Evolutionary conservation across 2,113 vertebrate genomes (phyloP).

Genomic region (Pseudois nayaur): DNA sequence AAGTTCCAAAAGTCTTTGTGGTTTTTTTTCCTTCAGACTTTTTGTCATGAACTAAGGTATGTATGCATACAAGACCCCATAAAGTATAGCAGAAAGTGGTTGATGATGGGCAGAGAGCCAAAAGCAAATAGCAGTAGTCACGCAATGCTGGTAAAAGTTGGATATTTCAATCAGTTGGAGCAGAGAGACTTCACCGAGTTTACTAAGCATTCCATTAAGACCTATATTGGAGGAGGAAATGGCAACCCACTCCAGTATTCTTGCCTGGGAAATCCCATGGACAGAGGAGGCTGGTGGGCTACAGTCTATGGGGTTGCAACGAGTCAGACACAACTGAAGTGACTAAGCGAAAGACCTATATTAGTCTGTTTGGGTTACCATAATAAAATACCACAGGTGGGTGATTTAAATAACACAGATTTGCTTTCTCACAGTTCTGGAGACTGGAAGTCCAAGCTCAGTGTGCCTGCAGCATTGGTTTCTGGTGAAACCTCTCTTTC

Average conservation of each 20-base stretch:
- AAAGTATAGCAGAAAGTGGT: not conserved
- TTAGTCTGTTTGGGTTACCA: not conserved
- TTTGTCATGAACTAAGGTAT: not conserved
- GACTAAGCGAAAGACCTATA: not conserved
- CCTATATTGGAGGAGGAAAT: not conserved
- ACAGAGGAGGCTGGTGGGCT: not conserved
- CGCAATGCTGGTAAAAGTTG: not conserved
- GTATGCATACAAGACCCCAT: not conserved
- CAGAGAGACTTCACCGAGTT: not conserved
- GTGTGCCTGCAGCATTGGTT: not conserved
- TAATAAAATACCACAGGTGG: not conserved
- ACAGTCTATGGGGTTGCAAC: not conserved
- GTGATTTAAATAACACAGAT: not conserved
- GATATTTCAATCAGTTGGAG: not conserved
- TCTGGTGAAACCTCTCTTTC: not conserved
- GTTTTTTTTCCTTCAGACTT: not conserved
- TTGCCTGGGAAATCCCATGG: not conserved
- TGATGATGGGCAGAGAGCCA: not conserved
- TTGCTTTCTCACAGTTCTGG: not conserved
- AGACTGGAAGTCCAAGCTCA: not conserved
- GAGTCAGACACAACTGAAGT: not conserved
- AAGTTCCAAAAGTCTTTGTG: not conserved
- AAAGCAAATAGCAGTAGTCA: not conserved
- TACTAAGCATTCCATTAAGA: not conserved
- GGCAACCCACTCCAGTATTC: not conserved